Base-by-base conservation (phyloP, 2,888 invertebrate genomes). In the Trichogramma dendrolimi region DNA sequence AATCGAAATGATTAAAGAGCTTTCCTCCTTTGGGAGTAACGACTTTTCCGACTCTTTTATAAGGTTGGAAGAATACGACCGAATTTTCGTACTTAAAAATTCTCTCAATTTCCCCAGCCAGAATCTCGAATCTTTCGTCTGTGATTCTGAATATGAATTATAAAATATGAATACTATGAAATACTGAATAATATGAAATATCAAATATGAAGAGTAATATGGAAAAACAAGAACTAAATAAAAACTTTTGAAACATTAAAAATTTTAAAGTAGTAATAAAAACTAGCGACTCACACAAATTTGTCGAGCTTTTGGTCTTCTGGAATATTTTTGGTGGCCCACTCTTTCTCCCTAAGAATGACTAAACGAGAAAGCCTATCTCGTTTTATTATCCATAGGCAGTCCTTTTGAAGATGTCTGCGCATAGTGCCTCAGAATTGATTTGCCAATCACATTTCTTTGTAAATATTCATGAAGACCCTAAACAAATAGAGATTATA, bases 391-490 rank as follows among this genome's bases (percentile, higher is more conserved):
- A 6, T 38, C 11, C 5, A 50, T 40, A 5, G 49, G 5, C 4
- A 5, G 5, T 11, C 42, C 44, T 8, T 5, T 14, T 6, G 41
- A 2, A 6, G 42, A 46, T 43, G 5, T 42, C 46, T 49, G 49
- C 6, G 14, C 42, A 27, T 42, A 49, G 4, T 41, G 43, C 43
- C 50, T 57, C 4, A 57, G 43, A 57, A 49, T 44, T 51, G 50
- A 39, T 38, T 44, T 58, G 39, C 39, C 43, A 7, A 3, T n/a
- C 3, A 4, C n/a, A n/a, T n/a, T 52, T 46, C 40, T 58, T 6
- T 51, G 38, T 11, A 42, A n/a, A 42, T 49, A 49, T 10, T 57
- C 46, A 57, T 39, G 55, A 2, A 55, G 55, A 5, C 55, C 55
- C 55, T 51, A n/a, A 39, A 51, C 8, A 51, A 40, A 51, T n/a